Conservation (phyloP, 2,797 vertebrate species). For the Epinephelus awoara region DNA sequence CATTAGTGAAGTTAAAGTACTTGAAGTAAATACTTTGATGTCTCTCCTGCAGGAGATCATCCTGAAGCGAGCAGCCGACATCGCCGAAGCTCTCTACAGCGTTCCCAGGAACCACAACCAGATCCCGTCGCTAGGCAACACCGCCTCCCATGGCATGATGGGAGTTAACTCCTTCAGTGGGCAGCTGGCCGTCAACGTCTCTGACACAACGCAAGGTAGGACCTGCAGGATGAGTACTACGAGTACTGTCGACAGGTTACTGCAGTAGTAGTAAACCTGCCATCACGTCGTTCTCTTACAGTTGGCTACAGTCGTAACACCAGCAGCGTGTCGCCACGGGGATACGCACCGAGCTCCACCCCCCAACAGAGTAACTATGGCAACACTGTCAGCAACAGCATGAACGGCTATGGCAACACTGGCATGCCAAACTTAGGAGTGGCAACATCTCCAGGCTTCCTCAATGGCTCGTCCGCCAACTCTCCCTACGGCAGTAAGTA, state of each 20-base stretch:
- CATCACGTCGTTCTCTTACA: conserved; percentile 73
- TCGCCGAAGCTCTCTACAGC: conserved; percentile 96
- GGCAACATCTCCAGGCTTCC: conserved; percentile 95
- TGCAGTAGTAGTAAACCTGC: not conserved
- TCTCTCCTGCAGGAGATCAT: conserved; percentile 91
- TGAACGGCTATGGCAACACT: conserved; percentile 95
- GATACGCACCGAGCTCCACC: conserved; percentile 96
- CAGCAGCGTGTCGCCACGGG: conserved; percentile 97
- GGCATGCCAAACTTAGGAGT: conserved; percentile 96
- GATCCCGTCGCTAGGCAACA: conserved; percentile 95
- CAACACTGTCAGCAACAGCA: conserved; percentile 97
- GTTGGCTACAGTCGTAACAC: conserved; percentile 98
- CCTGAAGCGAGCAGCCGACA: conserved; percentile 96
- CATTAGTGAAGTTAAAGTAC: no score
- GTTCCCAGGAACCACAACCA: conserved; percentile 98
- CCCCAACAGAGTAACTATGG: conserved; percentile 97
- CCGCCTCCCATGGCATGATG: conserved; percentile 97
- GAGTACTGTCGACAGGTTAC: not conserved
- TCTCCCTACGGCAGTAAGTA: conserved; percentile 99
- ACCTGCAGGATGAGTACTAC: not conserved
- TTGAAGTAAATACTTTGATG: no score
- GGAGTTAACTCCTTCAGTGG: conserved; percentile 97
- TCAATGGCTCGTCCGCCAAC: conserved; percentile 96
- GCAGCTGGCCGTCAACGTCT: conserved; percentile 96
- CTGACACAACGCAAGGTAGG: conserved; percentile 93